Evolutionary conservation across 1,140 invertebrate species (phyloP).

Genomic region (Aphaenogaster floridana): DNA sequence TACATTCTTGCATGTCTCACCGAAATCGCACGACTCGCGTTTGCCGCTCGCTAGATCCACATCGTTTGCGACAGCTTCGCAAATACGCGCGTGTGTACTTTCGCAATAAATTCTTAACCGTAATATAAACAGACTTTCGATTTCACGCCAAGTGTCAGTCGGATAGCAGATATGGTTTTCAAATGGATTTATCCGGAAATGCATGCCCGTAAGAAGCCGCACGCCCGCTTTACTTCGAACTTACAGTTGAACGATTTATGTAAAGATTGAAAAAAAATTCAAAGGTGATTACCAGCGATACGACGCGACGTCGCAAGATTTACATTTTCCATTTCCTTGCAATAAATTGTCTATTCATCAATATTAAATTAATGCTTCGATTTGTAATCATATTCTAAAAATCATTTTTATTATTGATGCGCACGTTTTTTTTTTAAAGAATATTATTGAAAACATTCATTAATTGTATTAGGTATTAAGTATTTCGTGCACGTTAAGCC

Average conservation of each 20-base stretch:
- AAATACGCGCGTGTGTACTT: constrained; percentile 33
- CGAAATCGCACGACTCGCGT: constrained; percentile 80
- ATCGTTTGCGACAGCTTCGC: constrained; percentile 66
- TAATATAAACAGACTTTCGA: constrained; percentile 65
- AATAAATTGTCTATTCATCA: background rate
- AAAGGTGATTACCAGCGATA: background rate
- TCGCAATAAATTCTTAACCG: constrained; percentile 72
- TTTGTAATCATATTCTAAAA: background rate
- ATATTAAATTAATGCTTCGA: background rate
- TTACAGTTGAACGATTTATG: constrained; percentile 5
- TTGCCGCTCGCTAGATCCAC: constrained; percentile 55
- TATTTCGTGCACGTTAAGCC: constrained; percentile 55
- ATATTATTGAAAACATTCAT: constrained; percentile 9
- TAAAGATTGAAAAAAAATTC: constrained; percentile 4
- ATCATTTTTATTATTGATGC: background rate
- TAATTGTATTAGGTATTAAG: constrained; percentile 55
- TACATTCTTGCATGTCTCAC: constrained; percentile 85
- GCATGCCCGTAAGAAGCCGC: background rate
- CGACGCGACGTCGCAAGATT: background rate
- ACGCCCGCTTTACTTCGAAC: background rate
- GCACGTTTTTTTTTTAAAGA: background rate
- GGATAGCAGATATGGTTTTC: constrained; percentile 43
- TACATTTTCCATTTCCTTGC: background rate
- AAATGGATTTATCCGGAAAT: constrained; percentile 43
- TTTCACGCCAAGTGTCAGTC: constrained; percentile 61